Percentiles rank a stretch among this genome's conserved stretches.
These are phyloP conservation scores for Hyperoplus lanceolatus DNA, from an alignment of 2,797 vertebrate species.

Conservation along the genomic window DNA sequence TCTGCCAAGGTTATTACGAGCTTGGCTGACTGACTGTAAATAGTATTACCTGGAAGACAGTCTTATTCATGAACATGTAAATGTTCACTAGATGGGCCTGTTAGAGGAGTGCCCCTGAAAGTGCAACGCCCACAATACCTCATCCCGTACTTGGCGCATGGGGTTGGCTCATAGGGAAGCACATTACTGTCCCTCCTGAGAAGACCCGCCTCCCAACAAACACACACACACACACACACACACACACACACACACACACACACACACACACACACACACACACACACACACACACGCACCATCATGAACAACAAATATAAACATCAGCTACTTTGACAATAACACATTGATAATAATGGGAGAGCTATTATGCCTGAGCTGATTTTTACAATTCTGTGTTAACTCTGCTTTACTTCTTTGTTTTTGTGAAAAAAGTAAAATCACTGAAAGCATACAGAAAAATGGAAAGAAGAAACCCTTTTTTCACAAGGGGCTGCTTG, in stretches of 20 bases:
- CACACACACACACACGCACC: background rate
- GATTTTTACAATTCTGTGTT: conserved; percentile 30
- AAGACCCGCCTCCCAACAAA: background rate
- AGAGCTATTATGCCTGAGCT: conserved; percentile 23
- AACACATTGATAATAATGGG: conserved; percentile 19
- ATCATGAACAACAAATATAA: conserved; percentile 12
- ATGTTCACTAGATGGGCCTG: conserved; percentile 69
- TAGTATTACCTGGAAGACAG: conserved; percentile 70
- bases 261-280: background rate
- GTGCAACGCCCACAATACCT: conserved; percentile 62
- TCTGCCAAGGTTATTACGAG: conserved; percentile 70
- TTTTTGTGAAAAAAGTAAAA: conserved; percentile 42
- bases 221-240: background rate
- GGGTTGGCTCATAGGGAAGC: conserved; percentile 34
- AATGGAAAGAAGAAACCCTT: conserved; percentile 30
- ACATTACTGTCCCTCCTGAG: conserved; percentile 32
- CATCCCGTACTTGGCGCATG: conserved; percentile 45
- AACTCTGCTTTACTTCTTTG: conserved; percentile 42
- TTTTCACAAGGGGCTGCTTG: conserved; percentile 44
- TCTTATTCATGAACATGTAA: conserved; percentile 64
- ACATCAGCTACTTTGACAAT: conserved; percentile 14
- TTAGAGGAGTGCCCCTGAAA: conserved; percentile 53
- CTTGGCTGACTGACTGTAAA: conserved; percentile 74
- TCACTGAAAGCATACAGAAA: conserved; percentile 19
- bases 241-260: background rate